Evolutionary conservation across 2,797 vertebrate genomes (phyloP), one percentile per base, ranked within the genome.

Genomic region (Sebastes minor): DNA sequence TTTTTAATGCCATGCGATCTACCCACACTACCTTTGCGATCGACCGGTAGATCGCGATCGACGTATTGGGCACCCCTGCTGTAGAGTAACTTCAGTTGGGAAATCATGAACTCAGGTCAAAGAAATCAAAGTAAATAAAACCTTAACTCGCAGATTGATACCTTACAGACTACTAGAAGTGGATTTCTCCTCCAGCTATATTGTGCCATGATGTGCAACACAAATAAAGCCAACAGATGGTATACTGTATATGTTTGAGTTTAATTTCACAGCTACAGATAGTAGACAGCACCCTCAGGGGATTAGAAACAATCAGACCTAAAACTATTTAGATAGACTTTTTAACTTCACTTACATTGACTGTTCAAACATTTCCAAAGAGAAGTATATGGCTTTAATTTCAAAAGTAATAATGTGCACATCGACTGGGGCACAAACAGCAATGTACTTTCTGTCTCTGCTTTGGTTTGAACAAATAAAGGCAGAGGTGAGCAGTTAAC

Each of bases 301-400:
- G 61, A 69, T 71, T 68, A 55, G 25, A 74, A 67, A 86, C 42
- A 70, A 69, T 67, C 61, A 30, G 13, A 46, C 14, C 25, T 64
- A 60, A 75, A 72, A 35, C 59, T 61, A 78, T 81, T 69, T 76
- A 52, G 12, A 76, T 52, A 67, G 64, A 82, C 64, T 76, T 75
- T 83, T 64, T 84, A 69, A 79, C 60, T 76, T 76, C 4, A 69
- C 59, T 84, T 38, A 32, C 28, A 81, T 38, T 38, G 82, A 81
- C 57, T 74, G n/a, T 10, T 69, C 7, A 23, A 61, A 32, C 14
- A 27, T 23, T 59, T 33, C 49, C 23, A 72, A 72, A 38, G 23
- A 33, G n/a, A 69, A 30, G 32, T 20, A 53, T 59, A 42, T 63
- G n/a, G 22, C 46, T 77, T 71, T 83, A 9, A 76, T 61, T 69